phyloP scores from a whole-genome alignment of 1,140 invertebrate genomes.

The Nasonia vitripennis region DNA sequence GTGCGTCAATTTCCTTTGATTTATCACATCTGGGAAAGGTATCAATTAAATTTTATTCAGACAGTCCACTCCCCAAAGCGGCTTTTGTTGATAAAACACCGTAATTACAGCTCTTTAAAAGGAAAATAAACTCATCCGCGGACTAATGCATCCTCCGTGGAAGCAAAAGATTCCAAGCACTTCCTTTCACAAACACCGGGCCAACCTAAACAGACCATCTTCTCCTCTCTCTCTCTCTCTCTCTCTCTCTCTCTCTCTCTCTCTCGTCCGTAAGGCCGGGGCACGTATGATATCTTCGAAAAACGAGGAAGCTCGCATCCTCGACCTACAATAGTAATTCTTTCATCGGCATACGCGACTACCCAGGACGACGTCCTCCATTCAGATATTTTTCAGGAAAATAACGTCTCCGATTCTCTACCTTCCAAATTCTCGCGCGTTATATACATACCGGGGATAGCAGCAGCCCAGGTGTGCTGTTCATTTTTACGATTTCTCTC shows the following conservation, averaged over 20 bases:
- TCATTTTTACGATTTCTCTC: no score
- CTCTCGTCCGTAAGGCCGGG: no score
- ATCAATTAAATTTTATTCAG: not conserved
- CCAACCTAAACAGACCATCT: conserved; percentile 11
- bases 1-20: not conserved
- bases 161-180: not conserved
- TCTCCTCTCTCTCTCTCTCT: not conserved
- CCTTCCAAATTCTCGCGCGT: not conserved
- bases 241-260: no score
- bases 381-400: conserved; percentile 10
- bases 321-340: conserved; percentile 9
- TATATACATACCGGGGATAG: not conserved
- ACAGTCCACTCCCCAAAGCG: not conserved
- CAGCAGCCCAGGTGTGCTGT: no score
- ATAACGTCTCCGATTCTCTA: not conserved
- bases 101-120: conserved; percentile 33
- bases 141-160: conserved; percentile 15
- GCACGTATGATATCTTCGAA: not conserved
- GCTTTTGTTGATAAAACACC: conserved; percentile 16
- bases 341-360: not conserved
- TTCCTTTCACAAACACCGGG: conserved; percentile 31
- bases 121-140: conserved; percentile 22
- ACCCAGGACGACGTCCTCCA: not conserved
- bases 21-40: not conserved
- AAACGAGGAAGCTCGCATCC: not conserved